Base-by-base conservation (phyloP, 1,140 invertebrate genomes). In the Aphelinus certus region DNA sequence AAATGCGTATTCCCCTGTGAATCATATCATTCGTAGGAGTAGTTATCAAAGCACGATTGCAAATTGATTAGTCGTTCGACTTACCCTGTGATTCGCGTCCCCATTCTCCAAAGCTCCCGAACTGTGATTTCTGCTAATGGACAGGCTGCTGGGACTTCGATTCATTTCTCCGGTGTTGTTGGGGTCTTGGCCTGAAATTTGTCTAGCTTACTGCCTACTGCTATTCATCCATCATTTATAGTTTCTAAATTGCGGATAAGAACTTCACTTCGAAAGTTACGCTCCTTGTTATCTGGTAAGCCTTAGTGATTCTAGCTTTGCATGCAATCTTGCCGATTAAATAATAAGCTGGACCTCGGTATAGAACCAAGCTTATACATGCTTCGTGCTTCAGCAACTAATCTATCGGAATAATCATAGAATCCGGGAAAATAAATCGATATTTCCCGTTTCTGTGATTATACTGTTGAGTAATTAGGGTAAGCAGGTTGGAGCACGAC, bases 1-100 rank as follows among this genome's bases (percentile, higher is more conserved):
- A 99, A 99, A 80, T 97, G 92, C 66, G 93, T 93, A 87, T 99
- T 98, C 62, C 92, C 90, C 91, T 96, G 90, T 77, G 81, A 82
- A 80, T 74, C 9, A 9, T 53, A 42, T 55, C 56, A 56, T 26
- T 47, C 10, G 7, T 6, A 53, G 9, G 9, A 53, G 4, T 6
- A 53, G 9, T 6, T 6, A 53, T 6, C 9, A 53, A 53, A 6
- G 51, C 9, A 53, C 51, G 4, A 6, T 9, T 4, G 4, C 4
- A 53, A 53, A 53, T 9, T 53, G 4, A 9, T 9, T 6, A 53
- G 4, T 6, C 51, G 51, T 53, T 53, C 73, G 65, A 83, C 80
- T 51, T 77, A 88, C 86, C 81, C 79, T 87, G 73, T 94, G 92
- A 82, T 90, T 91, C 71, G 90, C 88, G 79, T 94, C 93, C 42